phyloP scores from a whole-genome alignment of 1,140 invertebrate species.

The Calliphora vicina region DNA sequence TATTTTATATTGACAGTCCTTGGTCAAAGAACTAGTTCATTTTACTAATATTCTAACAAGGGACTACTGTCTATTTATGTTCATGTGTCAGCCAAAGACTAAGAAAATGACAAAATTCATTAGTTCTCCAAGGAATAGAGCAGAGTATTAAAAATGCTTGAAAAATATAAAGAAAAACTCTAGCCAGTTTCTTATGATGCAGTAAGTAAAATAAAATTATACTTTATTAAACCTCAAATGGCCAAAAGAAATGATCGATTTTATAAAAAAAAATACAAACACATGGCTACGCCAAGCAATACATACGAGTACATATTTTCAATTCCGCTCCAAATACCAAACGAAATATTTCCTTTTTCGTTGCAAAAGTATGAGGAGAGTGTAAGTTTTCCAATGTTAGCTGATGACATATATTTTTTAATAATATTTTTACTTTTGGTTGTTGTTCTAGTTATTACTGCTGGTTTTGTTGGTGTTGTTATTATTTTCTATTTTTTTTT shows the following conservation, averaged over 20 bases:
- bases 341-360: background rate
- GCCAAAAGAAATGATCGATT: background rate
- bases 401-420: background rate
- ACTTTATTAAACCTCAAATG: background rate
- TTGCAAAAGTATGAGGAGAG: background rate
- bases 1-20: too few species aligned
- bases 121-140: too few species aligned
- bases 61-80: too few species aligned
- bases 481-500: background rate
- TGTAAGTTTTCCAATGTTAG: background rate
- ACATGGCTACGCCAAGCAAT: background rate
- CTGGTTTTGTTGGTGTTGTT: background rate
- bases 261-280: background rate
- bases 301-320: background rate
- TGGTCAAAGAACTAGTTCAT: too few species aligned
- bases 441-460: background rate
- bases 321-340: constrained; percentile 3
- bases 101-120: too few species aligned
- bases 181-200: too few species aligned
- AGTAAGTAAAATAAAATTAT: background rate
- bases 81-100: too few species aligned
- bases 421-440: background rate
- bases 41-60: too few species aligned
- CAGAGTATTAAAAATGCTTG: too few species aligned
- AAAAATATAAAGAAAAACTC: background rate